Conservation (phyloP, 2,113 vertebrate species). For the Carettochelys insculpta region DNA sequence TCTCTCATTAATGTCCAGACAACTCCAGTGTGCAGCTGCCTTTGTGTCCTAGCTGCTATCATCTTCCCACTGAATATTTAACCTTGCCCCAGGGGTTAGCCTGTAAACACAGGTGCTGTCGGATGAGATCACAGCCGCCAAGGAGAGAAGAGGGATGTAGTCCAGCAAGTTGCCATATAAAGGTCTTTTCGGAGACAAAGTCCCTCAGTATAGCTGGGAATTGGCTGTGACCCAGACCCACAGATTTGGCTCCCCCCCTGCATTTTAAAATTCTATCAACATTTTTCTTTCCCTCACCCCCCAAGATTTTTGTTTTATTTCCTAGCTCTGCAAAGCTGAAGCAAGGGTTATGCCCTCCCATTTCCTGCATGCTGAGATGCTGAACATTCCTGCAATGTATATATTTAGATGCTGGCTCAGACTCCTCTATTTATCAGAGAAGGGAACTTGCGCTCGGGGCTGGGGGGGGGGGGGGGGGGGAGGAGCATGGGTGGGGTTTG, state of each 20-base stretch:
- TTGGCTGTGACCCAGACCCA: neutral
- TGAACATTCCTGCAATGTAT: neutral
- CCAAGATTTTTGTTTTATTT: neutral
- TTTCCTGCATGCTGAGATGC: neutral
- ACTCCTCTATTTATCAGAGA: neutral
- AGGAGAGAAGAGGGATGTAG: neutral
- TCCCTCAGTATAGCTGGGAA: neutral
- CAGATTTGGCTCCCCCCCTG: neutral
- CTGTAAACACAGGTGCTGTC: neutral
- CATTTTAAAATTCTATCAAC: neutral
- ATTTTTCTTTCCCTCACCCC: neutral
- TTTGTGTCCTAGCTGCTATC: neutral
- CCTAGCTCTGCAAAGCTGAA: neutral
- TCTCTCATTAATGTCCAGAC: neutral
- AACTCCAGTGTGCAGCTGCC: neutral
- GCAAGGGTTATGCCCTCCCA: neutral
- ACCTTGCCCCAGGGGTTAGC: neutral
- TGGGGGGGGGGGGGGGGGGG: fast-evolving
- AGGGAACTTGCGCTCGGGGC: neutral
- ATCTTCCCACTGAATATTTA: neutral
- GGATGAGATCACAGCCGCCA: neutral
- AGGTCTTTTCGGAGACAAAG: neutral
- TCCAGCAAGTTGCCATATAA: neutral
- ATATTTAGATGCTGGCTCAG: neutral
- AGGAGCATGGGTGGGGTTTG: neutral